phyloP scores from a whole-genome alignment of 2,888 invertebrate genomes.

The Galerucella pusilla region DNA sequence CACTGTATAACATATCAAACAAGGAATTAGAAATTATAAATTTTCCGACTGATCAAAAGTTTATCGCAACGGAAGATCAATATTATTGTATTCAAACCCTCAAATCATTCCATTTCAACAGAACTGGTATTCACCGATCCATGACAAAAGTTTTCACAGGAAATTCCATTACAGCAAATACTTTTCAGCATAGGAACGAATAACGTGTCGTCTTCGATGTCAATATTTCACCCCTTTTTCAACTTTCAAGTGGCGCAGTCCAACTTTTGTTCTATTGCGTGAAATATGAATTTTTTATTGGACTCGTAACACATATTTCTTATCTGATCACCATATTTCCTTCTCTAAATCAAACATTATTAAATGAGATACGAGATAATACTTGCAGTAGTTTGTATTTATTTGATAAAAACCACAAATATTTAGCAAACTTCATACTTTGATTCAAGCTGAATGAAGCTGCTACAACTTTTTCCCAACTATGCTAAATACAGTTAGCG shows the following conservation, averaged over 20 bases:
- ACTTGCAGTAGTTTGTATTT: too few species aligned
- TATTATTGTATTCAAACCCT: constrained; percentile 16
- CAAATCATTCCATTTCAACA: constrained; percentile 20
- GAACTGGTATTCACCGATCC: constrained; percentile 18
- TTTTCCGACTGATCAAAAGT: constrained; percentile 12
- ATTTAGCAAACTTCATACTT: too few species aligned
- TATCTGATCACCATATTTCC: too few species aligned
- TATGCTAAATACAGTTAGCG: too few species aligned
- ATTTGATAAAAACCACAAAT: too few species aligned
- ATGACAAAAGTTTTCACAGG: constrained; percentile 21
- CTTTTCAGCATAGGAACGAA: constrained; percentile 12
- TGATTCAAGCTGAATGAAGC: too few species aligned
- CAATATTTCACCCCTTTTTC: constrained; percentile 31
- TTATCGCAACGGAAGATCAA: constrained; percentile 5
- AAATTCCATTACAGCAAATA: constrained; percentile 34
- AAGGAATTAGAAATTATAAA: neutral
- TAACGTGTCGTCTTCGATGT: constrained; percentile 13
- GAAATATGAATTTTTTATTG: constrained; percentile 3
- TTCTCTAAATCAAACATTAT: too few species aligned
- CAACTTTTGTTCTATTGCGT: neutral
- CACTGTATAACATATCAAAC: neutral
- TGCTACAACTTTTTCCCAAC: too few species aligned
- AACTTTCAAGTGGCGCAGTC: constrained; percentile 8
- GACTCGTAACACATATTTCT: neutral
- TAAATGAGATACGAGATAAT: too few species aligned